Evolutionary conservation across 37 sponge, comb jelly and placozoan genomes (phyloP), one percentile per base, ranked within the genome.

Genomic region (Hormiphora californensis): DNA sequence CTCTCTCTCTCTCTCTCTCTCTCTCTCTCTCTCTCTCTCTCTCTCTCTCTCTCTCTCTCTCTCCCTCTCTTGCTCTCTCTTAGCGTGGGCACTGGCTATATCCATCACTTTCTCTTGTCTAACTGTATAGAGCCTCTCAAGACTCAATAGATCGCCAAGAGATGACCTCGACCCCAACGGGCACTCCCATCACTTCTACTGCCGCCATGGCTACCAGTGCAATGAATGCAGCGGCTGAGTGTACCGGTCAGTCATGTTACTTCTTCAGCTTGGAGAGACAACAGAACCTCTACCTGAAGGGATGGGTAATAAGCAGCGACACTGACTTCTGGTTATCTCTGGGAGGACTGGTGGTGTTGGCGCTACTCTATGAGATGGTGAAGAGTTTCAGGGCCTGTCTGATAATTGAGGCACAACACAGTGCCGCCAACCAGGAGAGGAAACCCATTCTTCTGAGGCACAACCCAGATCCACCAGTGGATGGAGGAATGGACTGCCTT

Each of bases 321-420:
- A 28, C 27, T 57, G 61, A 57, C 30, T 57, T 57, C 61, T 57
- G 61, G 61, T 28, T 57, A 30, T 23, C 61, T 5, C n/a, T 57
- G n/a, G 61, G 61, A 19, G 61, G 61, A 4, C n/a, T 57, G 4
- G 22, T 57, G n/a, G 7, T 4, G n/a, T 30, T 57, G 30, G 61
- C 61, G n/a, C 61, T 57, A 4, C 61, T 57, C 27, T 57, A 57
- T 30, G 61, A 57, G 27, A 57, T 57, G 61, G 61, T 57, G n/a
- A 57, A 57, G 22, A 57, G 61, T 57, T 57, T 57, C 15, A 23
- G 61, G 27, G n/a, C 61, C 7, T 57, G 61, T 30, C 22, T 57
- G 61, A 5, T 57, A 30, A 23, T 57, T 28, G 61, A 57, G 27
- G 61, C 61, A 19, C 61, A 57, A 12, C 30, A 23, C n/a, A 4